These are phyloP conservation scores for Stenichneumon culpator DNA, from an alignment of 2,888 invertebrate genomes.

Conservation along the genomic window DNA sequence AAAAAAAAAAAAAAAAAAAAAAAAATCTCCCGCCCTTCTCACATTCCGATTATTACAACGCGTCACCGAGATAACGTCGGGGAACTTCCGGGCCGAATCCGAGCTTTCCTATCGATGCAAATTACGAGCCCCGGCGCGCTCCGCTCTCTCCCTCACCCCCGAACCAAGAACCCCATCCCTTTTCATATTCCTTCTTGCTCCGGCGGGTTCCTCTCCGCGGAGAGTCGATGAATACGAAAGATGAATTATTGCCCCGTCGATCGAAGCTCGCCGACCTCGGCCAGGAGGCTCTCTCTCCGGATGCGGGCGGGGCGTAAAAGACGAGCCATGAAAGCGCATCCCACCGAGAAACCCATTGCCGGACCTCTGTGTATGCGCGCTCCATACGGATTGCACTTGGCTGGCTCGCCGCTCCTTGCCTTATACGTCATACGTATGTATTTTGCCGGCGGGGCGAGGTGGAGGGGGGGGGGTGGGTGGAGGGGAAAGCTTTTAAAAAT, in stretches of 20 bases:
- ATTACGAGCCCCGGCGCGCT: slow-evolving; percentile 23
- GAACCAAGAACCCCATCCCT: slow-evolving; percentile 12
- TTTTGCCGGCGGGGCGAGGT: not conserved
- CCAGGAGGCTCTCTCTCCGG: not conserved
- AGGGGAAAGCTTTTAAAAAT: slow-evolving; percentile 69
- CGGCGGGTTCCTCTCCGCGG: slow-evolving; percentile 25
- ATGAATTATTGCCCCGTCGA: slow-evolving; percentile 70
- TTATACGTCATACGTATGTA: slow-evolving; percentile 49
- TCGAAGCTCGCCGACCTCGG: slow-evolving; percentile 32
- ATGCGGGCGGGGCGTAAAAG: not conserved
- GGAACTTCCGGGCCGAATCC: slow-evolving; percentile 2
- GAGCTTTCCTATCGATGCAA: slow-evolving; percentile 60
- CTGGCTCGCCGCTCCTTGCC: slow-evolving; percentile 5
- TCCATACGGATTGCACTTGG: slow-evolving; percentile 19
- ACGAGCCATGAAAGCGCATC: slow-evolving; percentile 45
- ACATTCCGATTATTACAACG: not conserved
- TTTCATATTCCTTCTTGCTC: slow-evolving; percentile 44
- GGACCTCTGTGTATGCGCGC: slow-evolving; percentile 39
- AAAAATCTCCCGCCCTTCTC: not conserved
- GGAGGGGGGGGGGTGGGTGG: not conserved
- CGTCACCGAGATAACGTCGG: not conserved
- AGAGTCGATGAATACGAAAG: slow-evolving; percentile 71
- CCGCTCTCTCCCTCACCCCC: not conserved
- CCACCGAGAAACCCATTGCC: slow-evolving; percentile 28
- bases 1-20: not conserved